A percentile compares a stretch with the other conserved stretches of the same genome.
phyloP scores from a whole-genome alignment of 2,113 vertebrate genomes.

The Alligator sinensis region DNA sequence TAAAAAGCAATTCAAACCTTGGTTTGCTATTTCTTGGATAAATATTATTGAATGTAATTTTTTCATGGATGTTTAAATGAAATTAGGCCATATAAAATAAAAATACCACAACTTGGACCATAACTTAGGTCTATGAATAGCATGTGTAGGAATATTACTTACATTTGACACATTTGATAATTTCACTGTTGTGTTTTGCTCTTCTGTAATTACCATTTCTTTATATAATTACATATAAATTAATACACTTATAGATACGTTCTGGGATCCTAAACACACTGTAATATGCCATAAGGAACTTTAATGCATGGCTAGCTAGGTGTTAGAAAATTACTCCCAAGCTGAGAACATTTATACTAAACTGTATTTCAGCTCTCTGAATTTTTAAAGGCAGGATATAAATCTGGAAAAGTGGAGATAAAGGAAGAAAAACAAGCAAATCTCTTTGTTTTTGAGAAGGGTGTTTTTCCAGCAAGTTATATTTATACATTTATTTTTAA shows the following conservation, averaged over 20 bases:
- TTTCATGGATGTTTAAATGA: not conserved
- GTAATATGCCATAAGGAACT: not conserved
- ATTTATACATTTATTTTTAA: too few relatives aligned
- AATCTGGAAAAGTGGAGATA: not conserved
- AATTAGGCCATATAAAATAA: not conserved
- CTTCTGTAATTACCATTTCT: not conserved
- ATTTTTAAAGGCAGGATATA: not conserved
- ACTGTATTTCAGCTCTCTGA: not conserved
- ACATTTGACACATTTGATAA: not conserved
- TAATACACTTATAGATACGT: not conserved
- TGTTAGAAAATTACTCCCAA: not conserved
- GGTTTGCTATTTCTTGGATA: not conserved
- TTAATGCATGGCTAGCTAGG: not conserved
- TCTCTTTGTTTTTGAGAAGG: not conserved
- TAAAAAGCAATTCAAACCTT: not conserved
- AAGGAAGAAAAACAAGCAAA: not conserved
- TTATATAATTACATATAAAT: not conserved
- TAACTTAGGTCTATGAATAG: slow-evolving; percentile 17
- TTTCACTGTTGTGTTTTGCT: not conserved
- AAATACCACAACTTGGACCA: not conserved
- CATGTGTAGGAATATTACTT: not conserved
- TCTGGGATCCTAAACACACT: not conserved
- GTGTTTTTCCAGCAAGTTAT: not conserved
- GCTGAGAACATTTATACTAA: not conserved
- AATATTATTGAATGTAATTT: accelerated